Evolutionary conservation across 1,140 invertebrate species (phyloP), one percentile per base, ranked within the genome.

Genomic region (Pachypeltis micranthus): DNA sequence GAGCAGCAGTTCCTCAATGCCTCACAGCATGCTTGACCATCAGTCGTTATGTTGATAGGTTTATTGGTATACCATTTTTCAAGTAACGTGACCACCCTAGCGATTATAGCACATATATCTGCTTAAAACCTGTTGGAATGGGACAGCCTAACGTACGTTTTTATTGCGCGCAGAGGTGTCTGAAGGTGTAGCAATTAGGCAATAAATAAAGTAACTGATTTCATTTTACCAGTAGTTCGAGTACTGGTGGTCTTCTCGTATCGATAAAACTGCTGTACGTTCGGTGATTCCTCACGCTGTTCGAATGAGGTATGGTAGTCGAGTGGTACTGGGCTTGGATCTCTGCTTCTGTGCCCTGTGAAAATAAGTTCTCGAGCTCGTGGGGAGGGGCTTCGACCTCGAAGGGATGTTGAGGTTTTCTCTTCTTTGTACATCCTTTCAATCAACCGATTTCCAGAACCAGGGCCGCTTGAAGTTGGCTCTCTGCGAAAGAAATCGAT

Each of bases 301-400:
- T 59, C 55, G 25, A 54, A 65, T 16, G 27, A 56, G 27, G 44
- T 47, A 21, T 51, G 47, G 47, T 14, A 51, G 21, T 51, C 47
- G 7, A 65, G 63, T n/a, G 55, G 60, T 19, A 62, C 59, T 21
- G 68, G 68, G 27, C 68, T 69, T 2, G 69, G 66, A 21, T 67
- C 66, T 60, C 65, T 55, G 31, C 61, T 65, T 27, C 67, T 65
- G 16, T 54, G n/a, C 0, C 67, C 67, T 1, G 67, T 68, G 28
- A 68, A 68, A 2, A 68, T 64, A 1, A 68, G 62, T 34, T 68
- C 67, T 31, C 61, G 59, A 27, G 54, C 31, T 7, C 47, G 10
- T 10, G 61, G 59, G 21, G 63, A 61, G 16, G 31, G 27, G 59
- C 47, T 59, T 59, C 63, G 28, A 21, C 61, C 55, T 27, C 56